phyloP scores from a whole-genome alignment of 2,113 vertebrate genomes.

The Chroicocephalus ridibundus region DNA sequence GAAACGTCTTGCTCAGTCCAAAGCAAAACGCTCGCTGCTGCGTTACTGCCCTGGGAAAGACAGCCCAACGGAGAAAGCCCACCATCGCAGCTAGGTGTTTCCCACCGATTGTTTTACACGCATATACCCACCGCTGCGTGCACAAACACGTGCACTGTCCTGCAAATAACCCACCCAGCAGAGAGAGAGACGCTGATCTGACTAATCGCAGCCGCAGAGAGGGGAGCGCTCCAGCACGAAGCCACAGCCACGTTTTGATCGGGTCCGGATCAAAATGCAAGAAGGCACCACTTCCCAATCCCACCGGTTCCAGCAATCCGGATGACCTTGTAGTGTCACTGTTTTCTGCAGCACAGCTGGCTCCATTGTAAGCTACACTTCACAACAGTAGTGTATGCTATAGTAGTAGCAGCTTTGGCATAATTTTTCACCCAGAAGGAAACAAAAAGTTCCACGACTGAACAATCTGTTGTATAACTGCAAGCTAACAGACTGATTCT shows the following conservation, averaged over 20 bases:
- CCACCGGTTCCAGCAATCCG: not conserved
- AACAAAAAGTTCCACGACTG: not conserved
- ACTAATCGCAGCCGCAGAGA: not conserved
- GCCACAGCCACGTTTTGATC: not conserved
- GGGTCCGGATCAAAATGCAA: not conserved
- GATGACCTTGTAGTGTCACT: constrained; percentile 47
- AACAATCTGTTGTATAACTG: not conserved
- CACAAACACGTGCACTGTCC: not conserved
- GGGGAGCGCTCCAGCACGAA: not conserved
- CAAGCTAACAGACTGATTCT: not conserved
- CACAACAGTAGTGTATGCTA: constrained; percentile 36
- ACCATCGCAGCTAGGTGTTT: not conserved
- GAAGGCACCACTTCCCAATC: not conserved
- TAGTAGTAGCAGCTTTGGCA: constrained; percentile 28
- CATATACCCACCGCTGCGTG: not conserved
- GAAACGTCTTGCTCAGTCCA: not conserved
- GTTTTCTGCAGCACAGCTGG: constrained; percentile 44
- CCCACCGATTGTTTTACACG: not conserved
- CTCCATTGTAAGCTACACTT: not conserved
- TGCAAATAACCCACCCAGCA: not conserved
- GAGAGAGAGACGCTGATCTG: not conserved
- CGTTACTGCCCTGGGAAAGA: not conserved
- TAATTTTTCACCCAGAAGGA: constrained; percentile 26
- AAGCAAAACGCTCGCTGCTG: not conserved
- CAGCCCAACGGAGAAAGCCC: not conserved